phyloP scores from a whole-genome alignment of 2,797 vertebrate species.

The Halcyon chelicuti region DNA sequence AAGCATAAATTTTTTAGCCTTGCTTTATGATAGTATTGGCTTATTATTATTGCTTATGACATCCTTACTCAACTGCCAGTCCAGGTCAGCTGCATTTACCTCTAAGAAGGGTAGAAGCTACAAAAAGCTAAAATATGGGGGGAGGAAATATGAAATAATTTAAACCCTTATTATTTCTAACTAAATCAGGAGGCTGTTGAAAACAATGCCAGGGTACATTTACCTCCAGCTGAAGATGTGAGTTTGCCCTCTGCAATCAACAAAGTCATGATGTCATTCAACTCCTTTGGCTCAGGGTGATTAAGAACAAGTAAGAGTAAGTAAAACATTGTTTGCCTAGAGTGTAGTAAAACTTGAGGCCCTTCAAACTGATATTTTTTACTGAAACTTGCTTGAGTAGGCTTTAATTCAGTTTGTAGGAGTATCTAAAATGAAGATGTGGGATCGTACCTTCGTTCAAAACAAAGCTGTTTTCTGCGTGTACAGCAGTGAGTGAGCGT shows the following conservation, averaged over 20 bases:
- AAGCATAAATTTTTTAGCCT: not conserved
- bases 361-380: not conserved
- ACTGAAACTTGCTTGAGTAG: not conserved
- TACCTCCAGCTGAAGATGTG: not conserved
- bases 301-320: not conserved
- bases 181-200: not conserved
- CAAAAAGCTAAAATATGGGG: not conserved
- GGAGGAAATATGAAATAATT: not conserved
- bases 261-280: not conserved
- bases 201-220: not conserved
- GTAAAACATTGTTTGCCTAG: not conserved
- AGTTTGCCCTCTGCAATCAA: not conserved
- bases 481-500: accelerated
- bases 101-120: not conserved
- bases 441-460: accelerated
- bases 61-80: not conserved
- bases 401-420: not conserved
- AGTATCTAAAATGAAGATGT: not conserved
- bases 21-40: not conserved
- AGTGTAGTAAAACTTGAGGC: not conserved
- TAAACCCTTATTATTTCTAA: not conserved
- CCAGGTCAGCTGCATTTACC: not conserved
- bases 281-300: not conserved
- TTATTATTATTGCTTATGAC: not conserved
- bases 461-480: not conserved